phyloP scores from a whole-genome alignment of 2,888 invertebrate genomes.

The Morpho deidamia region DNA sequence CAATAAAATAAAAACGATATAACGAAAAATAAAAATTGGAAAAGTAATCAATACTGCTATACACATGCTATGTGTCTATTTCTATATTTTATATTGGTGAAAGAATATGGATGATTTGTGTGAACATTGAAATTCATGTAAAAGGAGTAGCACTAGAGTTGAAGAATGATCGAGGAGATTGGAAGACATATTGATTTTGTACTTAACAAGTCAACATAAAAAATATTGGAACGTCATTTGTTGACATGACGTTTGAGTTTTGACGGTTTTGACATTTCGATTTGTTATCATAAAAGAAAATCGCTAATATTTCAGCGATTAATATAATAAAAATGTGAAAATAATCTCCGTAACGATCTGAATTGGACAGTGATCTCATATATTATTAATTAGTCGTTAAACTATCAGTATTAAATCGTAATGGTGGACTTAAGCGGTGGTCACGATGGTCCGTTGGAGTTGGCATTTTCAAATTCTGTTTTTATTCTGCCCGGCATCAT shows the following conservation, averaged over 20 bases:
- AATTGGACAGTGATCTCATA: conserved; percentile 20
- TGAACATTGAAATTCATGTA: too few species aligned
- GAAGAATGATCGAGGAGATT: too few species aligned
- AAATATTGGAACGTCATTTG: not conserved
- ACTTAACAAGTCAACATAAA: too few species aligned
- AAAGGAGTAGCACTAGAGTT: too few species aligned
- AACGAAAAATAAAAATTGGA: too few species aligned
- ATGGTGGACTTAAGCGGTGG: conserved; percentile 93
- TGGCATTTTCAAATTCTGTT: conserved; percentile 92
- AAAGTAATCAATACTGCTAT: too few species aligned
- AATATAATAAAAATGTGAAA: conserved; percentile 14
- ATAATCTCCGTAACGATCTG: conserved; percentile 30
- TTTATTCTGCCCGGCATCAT: conserved; percentile 92
- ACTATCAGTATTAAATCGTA: conserved; percentile 49
- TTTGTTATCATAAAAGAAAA: conserved; percentile 23
- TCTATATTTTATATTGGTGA: too few species aligned
- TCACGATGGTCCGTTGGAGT: conserved; percentile 88
- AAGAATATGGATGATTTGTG: too few species aligned
- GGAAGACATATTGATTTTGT: too few species aligned
- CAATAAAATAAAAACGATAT: too few species aligned
- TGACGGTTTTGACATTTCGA: conserved; percentile 18
- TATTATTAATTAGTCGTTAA: conserved; percentile 40
- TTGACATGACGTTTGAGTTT: conserved; percentile 12
- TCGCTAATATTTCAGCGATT: conserved; percentile 22
- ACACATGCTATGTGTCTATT: too few species aligned